A percentile compares a stretch with the other conserved stretches of the same genome.
These are phyloP conservation scores for Ferdinandea cuprea DNA, from an alignment of 2,888 invertebrate species.

Conservation along the genomic window DNA sequence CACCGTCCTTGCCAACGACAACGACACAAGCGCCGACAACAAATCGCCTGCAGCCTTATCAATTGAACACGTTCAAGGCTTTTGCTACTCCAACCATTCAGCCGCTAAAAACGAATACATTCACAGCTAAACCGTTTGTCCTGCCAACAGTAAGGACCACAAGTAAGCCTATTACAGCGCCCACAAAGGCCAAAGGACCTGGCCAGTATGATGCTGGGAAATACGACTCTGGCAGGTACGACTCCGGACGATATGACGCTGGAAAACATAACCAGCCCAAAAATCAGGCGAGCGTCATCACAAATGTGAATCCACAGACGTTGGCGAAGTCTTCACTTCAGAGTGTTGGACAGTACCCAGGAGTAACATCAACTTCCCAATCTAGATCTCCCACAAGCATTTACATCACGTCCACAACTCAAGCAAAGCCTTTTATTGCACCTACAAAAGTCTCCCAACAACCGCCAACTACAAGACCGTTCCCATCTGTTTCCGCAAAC, in stretches of 20 bases:
- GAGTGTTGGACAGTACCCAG: constrained; percentile 9
- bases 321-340: not conserved
- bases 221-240: constrained; percentile 32
- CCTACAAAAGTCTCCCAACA: not conserved
- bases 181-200: constrained; percentile 5
- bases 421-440: not conserved
- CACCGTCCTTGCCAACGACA: constrained; percentile 6
- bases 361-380: not conserved
- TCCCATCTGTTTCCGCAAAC: not conserved
- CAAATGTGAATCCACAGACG: not conserved
- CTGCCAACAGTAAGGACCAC: not conserved
- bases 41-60: constrained; percentile 20
- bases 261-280: constrained; percentile 16
- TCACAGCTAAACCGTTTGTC: not conserved
- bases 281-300: not conserved
- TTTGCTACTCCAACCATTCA: not conserved
- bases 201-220: constrained; percentile 23
- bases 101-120: not conserved
- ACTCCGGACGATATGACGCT: constrained; percentile 33
- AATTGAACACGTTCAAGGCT: constrained; percentile 8
- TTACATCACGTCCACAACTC: not conserved
- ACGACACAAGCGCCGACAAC: not conserved
- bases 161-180: not conserved
- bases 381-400: not conserved
- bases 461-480: not conserved